Evolutionary conservation across 2,113 vertebrate genomes (phyloP).

Genomic region (Helogale parvula): DNA sequence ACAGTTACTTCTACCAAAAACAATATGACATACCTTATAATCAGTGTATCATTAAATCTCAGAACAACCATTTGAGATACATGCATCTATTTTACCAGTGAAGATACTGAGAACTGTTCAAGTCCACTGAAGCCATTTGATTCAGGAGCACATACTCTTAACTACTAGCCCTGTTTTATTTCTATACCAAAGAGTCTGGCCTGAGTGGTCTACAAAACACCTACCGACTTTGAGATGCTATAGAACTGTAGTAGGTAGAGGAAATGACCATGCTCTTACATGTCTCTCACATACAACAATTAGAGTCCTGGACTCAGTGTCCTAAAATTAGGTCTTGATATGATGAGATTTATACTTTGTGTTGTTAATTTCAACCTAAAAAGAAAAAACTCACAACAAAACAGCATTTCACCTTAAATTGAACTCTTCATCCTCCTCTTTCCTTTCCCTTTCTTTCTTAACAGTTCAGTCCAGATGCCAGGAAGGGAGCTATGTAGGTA

Average conservation of each 20-base stretch:
- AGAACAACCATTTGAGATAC: neutral
- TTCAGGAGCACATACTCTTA: neutral
- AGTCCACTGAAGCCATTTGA: neutral
- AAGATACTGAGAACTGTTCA: neutral
- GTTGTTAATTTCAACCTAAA: neutral
- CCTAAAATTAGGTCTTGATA: neutral
- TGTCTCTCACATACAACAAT: neutral
- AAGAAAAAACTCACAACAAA: neutral
- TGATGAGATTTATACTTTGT: neutral
- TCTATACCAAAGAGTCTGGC: neutral
- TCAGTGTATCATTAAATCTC: neutral
- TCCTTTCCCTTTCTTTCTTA: neutral
- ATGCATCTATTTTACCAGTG: neutral
- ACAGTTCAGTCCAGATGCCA: neutral
- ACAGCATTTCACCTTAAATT: neutral
- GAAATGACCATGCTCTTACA: neutral
- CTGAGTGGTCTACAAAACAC: neutral
- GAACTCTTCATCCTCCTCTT: neutral
- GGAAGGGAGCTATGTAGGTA: neutral
- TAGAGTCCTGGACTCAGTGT: neutral
- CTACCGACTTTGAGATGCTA: neutral
- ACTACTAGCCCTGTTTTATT: neutral
- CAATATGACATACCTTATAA: neutral
- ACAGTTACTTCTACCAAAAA: neutral
- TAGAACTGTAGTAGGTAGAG: neutral